Evolutionary conservation across 1,140 invertebrate genomes (phyloP).

Genomic region (Drosophila equinoxialis): DNA sequence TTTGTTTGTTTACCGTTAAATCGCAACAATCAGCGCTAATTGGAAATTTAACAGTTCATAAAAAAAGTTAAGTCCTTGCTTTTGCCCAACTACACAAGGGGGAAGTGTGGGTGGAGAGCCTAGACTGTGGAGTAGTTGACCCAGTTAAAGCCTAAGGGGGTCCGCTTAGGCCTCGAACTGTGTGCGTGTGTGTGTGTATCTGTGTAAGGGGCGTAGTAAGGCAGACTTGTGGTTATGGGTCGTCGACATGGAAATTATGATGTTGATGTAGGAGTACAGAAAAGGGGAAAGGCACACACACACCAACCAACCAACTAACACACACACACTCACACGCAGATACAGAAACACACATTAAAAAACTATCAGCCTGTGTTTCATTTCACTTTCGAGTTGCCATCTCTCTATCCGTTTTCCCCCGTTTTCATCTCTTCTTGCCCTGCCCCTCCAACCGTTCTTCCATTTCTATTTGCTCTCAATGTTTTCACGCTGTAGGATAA

Average conservation of each 20-base stretch:
- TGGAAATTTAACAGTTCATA: slow-evolving; percentile 77
- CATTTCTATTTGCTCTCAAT: slow-evolving; percentile 17
- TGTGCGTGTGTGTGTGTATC: neutral
- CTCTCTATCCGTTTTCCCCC: neutral
- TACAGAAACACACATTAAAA: slow-evolving; percentile 49
- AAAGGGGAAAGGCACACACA: neutral
- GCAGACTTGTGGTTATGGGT: slow-evolving; percentile 11
- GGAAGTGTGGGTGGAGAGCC: neutral
- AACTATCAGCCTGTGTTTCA: slow-evolving; percentile 67
- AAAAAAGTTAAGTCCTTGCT: slow-evolving; percentile 40
- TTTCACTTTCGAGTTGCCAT: slow-evolving; percentile 54
- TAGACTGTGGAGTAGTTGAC: slow-evolving; percentile 12
- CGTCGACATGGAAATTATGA: slow-evolving; percentile 13
- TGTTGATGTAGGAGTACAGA: neutral
- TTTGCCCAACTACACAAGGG: neutral
- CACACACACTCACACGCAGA: neutral
- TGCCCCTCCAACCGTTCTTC: slow-evolving; percentile 14
- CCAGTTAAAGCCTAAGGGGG: slow-evolving; percentile 9
- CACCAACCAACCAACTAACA: neutral
- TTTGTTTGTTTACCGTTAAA: slow-evolving; percentile 55
- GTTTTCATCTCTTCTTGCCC: neutral
- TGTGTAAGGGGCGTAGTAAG: neutral
- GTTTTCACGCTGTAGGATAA: slow-evolving; percentile 49
- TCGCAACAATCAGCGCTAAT: slow-evolving; percentile 75
- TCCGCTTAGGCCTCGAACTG: slow-evolving; percentile 11